Evolutionary conservation across 2,888 invertebrate genomes (phyloP).

Genomic region (Tillus elongatus): DNA sequence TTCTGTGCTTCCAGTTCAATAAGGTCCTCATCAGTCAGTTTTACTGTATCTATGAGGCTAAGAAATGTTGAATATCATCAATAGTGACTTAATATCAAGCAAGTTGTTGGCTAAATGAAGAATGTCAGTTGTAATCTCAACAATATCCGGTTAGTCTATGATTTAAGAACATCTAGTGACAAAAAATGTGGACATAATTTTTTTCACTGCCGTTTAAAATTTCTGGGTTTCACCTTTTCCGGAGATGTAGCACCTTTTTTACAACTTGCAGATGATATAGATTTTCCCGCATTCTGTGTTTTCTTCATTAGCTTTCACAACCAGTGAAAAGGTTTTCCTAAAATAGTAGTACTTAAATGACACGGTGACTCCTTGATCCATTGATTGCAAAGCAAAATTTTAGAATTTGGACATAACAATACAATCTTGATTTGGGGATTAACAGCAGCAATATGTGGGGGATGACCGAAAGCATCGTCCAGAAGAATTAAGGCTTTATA

Average conservation of each 20-base stretch:
- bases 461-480: constrained; percentile 6
- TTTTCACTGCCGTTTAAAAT: constrained; percentile 1
- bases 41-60: constrained; percentile 2
- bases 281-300: constrained; percentile 6
- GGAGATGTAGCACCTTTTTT: constrained; percentile 6
- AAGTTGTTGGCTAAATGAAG: constrained; percentile 5
- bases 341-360: constrained; percentile 4
- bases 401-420: constrained; percentile 3
- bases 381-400: background rate
- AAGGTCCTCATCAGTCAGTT: constrained; percentile 8
- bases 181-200: constrained; percentile 4
- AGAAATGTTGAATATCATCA: constrained; percentile 6
- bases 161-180: background rate
- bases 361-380: background rate
- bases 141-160: constrained; percentile 5
- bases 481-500: constrained; percentile 7
- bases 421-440: background rate
- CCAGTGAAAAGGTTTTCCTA: background rate
- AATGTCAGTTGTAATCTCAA: constrained; percentile 9
- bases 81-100: constrained; percentile 2
- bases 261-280: constrained; percentile 4
- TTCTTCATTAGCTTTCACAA: constrained; percentile 1
- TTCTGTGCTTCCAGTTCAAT: constrained; percentile 6
- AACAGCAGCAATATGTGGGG: background rate
- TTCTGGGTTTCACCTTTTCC: constrained; percentile 3